phyloP scores from a whole-genome alignment of 2,113 vertebrate genomes.

The Albula goreensis region DNA sequence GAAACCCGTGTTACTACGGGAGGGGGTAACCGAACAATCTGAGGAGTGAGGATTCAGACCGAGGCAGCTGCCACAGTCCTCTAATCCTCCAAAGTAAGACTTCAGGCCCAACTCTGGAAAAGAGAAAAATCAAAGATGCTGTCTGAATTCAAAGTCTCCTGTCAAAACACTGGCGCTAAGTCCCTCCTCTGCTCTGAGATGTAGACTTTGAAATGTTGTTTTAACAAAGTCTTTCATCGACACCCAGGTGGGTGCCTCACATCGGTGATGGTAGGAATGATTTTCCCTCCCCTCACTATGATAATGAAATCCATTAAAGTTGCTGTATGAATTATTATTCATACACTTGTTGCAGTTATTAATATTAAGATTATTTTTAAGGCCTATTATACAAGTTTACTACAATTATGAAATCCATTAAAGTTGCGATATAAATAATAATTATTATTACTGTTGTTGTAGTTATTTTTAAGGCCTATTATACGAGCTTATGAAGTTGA shows the following conservation, averaged over 20 bases:
- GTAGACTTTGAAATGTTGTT: background rate
- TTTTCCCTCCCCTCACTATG: background rate
- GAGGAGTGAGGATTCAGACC: background rate
- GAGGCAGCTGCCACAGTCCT: background rate
- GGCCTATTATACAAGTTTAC: too few relatives aligned
- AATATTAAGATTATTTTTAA: background rate
- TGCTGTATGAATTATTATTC: background rate
- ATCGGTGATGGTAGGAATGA: background rate
- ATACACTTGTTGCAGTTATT: background rate
- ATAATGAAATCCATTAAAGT: background rate
- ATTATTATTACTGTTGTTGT: background rate
- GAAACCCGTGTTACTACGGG: background rate
- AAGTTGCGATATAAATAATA: background rate
- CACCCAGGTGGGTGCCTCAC: background rate
- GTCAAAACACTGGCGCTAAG: background rate
- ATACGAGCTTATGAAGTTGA: too few relatives aligned
- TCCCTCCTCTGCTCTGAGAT: background rate
- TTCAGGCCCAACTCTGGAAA: background rate
- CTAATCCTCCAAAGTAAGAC: background rate
- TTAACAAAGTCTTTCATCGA: background rate
- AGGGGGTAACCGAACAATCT: background rate
- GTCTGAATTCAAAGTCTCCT: background rate
- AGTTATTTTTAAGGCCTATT: background rate
- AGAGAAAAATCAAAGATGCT: background rate
- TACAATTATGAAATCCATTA: background rate